phyloP scores from a whole-genome alignment of 2,888 invertebrate species.

The Acrocyrtus sp. region DNA sequence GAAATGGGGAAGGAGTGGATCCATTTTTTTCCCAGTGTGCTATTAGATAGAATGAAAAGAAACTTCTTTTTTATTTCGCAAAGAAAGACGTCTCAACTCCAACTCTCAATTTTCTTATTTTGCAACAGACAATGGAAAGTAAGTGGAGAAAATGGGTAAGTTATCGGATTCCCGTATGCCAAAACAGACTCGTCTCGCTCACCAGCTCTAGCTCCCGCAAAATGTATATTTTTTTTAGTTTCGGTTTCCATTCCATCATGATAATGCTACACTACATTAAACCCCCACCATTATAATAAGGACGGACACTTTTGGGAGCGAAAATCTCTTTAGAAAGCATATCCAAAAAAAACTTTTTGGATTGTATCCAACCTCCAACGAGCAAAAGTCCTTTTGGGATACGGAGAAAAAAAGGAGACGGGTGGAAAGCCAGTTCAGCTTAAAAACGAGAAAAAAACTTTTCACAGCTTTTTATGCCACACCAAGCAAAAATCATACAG shows the following conservation, averaged over 20 bases:
- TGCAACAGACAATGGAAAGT: no score
- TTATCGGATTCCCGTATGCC: no score
- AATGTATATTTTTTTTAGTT: no score
- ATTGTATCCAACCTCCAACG: conserved; percentile 41
- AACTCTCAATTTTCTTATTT: no score
- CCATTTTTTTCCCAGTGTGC: not conserved
- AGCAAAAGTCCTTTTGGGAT: conserved; percentile 34
- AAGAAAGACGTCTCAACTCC: conserved; percentile 22
- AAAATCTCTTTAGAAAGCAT: conserved; percentile 21
- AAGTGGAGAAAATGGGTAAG: no score
- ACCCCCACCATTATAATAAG: conserved; percentile 37
- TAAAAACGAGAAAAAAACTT: conserved; percentile 23
- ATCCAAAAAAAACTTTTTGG: conserved; percentile 30
- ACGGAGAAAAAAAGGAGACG: no score
- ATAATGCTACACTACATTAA: conserved; percentile 43
- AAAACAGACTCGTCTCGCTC: no score
- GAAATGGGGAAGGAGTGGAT: not conserved
- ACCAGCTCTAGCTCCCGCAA: no score
- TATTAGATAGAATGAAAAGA: not conserved
- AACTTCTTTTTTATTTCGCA: conserved; percentile 10
- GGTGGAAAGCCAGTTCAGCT: conserved; percentile 31
- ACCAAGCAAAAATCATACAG: no score
- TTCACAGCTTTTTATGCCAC: no score
- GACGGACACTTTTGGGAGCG: conserved; percentile 36
- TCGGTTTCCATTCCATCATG: conserved; percentile 41